These are phyloP conservation scores for Leptinotarsa texana DNA, from an alignment of 1,140 invertebrate genomes.

Conservation along the genomic window DNA sequence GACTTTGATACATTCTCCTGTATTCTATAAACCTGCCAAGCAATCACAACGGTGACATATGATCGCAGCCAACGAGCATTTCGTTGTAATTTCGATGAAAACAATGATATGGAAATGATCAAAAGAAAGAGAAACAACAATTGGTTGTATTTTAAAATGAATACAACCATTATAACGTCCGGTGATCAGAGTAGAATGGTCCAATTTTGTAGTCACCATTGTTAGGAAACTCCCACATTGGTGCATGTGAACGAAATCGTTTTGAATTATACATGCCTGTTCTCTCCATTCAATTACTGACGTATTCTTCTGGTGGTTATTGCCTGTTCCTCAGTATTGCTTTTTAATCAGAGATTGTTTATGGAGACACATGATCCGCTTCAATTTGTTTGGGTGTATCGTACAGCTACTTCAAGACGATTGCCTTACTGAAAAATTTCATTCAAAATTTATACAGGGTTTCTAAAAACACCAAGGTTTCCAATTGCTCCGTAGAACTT, in stretches of 20 bases:
- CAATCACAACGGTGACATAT: conserved; percentile 1
- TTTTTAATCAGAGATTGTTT: conserved; percentile 14
- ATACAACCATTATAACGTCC: conserved; percentile 18
- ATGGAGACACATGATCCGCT: not conserved
- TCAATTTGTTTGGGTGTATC: too few species aligned
- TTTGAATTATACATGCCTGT: conserved; percentile 22
- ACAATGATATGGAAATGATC: not conserved
- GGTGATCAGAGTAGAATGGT: conserved; percentile 17
- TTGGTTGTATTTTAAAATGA: conserved; percentile 24
- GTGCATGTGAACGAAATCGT: conserved; percentile 9
- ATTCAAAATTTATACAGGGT: too few species aligned
- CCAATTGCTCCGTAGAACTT: too few species aligned
- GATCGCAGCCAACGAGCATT: not conserved
- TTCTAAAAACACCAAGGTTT: too few species aligned
- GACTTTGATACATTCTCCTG: not conserved
- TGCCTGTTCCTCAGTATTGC: conserved; percentile 1
- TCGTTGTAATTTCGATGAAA: conserved; percentile 2
- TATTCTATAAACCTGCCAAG: not conserved
- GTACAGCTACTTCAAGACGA: too few species aligned
- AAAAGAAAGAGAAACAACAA: conserved; percentile 10
- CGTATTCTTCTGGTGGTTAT: conserved; percentile 16
- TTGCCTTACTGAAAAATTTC: too few species aligned
- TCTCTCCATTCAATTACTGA: conserved; percentile 15
- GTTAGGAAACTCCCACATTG: conserved; percentile 13
- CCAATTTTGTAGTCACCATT: conserved; percentile 23